Base-by-base conservation (phyloP, 2,797 vertebrate species). In the Darevskia nairensis region DNA sequence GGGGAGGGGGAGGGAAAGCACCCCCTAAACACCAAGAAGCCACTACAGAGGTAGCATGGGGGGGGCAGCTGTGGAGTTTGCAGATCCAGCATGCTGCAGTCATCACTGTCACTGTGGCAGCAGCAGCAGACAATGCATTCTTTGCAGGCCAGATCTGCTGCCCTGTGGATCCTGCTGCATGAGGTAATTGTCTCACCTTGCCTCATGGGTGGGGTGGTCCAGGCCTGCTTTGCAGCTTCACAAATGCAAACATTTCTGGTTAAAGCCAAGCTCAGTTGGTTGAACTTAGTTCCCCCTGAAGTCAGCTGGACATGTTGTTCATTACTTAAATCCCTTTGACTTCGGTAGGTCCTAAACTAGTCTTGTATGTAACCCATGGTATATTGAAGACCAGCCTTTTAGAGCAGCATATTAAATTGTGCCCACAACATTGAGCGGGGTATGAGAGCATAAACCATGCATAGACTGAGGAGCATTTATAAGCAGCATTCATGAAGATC, bases 171-270 rank as follows among this genome's bases (percentile, higher is more conserved):
- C 3, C 50, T 55, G 50, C 3, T 15, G 13, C 15, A 55, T 55
- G 50, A 55, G 13, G 13, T 55, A 55, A 55, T 55, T 55, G 50
- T 55, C 50, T 55, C 50, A 55, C 50, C 50, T 55, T 55, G 50
- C 50, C 50, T 55, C 50, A 15, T 55, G 50, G 50, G 50, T 55
- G 50, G 50, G 50, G 50, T 55, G 50, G 13, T 15, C 50, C 50
- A 55, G 50, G 50, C 50, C 50, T 55, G 50, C 50, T 55, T 6
- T 64, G 61, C 74, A 86, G 88, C 80, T 59, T 79, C n/a, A 82
- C 76, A 80, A 79, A 86, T 90, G 86, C 75, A 81, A 64, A 72
- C 66, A 46, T 35, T 86, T 55, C 11, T 13, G 9, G n/a, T 23
- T 66, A 3, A 29, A 50, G 46, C 27, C 66, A 83, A 15, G 11